Percentiles rank a stretch among this genome's conserved stretches.
Conservation (phyloP, 2,113 vertebrate species). For the Planiliza haematocheilus region DNA sequence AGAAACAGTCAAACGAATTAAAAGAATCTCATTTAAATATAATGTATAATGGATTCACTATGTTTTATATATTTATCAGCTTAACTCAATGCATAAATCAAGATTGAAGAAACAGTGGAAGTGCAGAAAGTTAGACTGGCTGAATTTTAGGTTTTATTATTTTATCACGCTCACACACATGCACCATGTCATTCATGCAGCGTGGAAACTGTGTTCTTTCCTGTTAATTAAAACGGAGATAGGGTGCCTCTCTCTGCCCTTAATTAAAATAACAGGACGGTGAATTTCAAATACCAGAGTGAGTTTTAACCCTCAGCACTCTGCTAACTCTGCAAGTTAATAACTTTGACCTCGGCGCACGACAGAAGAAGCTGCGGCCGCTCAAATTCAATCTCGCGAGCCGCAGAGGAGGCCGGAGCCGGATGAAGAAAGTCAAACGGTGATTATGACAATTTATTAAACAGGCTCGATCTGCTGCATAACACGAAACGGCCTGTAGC, state of each 20-base stretch:
- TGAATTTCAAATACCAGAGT: constrained; percentile 38
- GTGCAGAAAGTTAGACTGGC: constrained; percentile 23
- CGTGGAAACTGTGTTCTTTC: constrained; percentile 35
- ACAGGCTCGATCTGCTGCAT: not conserved
- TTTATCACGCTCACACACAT: not conserved
- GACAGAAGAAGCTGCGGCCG: not conserved
- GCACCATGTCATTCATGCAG: constrained; percentile 13
- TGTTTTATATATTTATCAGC: no score
- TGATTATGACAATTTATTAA: constrained; percentile 4
- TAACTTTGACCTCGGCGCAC: constrained; percentile 39
- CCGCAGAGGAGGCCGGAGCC: not conserved
- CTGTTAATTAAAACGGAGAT: constrained; percentile 51
- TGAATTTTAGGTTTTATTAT: constrained; percentile 27
- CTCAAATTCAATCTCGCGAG: constrained; percentile 12
- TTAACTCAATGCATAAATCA: no score
- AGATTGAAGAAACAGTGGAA: not conserved
- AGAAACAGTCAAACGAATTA: no score
- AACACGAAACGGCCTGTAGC: not conserved
- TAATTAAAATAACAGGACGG: constrained; percentile 56
- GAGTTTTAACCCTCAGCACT: constrained; percentile 24
- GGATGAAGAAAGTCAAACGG: constrained; percentile 8
- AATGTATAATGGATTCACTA: no score
- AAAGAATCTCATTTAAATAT: no score
- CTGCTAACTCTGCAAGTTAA: constrained; percentile 38
- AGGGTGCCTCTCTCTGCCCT: constrained; percentile 38